phyloP scores from a whole-genome alignment of 2,888 invertebrate species.

The Caenorhabditis zanzibari region DNA sequence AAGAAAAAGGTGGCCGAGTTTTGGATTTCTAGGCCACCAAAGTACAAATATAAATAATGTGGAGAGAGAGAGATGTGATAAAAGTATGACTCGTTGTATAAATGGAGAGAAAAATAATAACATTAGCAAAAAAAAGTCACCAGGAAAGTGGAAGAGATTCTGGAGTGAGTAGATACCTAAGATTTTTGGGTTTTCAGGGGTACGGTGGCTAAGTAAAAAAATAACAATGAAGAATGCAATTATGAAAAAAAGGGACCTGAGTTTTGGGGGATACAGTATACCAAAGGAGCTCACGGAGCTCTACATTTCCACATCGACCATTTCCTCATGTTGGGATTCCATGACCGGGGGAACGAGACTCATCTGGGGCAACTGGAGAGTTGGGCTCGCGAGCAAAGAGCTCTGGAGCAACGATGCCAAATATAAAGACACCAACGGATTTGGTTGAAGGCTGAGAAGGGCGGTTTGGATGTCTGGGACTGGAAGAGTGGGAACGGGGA shows the following conservation, averaged over 20 bases:
- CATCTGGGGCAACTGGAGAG: constrained; percentile 35
- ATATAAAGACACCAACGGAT: constrained; percentile 52
- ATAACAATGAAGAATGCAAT: constrained; percentile 16
- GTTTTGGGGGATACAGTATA: not conserved
- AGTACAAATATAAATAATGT: not conserved
- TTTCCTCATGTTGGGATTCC: constrained; percentile 20
- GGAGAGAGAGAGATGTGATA: constrained; percentile 21
- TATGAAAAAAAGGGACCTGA: constrained; percentile 23
- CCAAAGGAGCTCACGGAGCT: no score
- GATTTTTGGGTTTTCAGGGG: constrained; percentile 13
- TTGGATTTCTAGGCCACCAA: not conserved
- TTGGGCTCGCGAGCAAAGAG: constrained; percentile 28
- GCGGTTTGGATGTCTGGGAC: constrained; percentile 49
- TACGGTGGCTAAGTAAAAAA: constrained; percentile 46
- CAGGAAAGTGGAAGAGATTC: constrained; percentile 53
- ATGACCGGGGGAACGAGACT: not conserved
- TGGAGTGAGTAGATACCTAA: constrained; percentile 60
- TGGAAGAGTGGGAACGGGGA: constrained; percentile 13
- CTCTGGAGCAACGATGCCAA: constrained; percentile 55
- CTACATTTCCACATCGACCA: constrained; percentile 60
- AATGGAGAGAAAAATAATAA: constrained; percentile 23
- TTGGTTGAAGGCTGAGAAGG: constrained; percentile 51
- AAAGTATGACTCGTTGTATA: constrained; percentile 52
- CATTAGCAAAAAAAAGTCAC: constrained; percentile 27
- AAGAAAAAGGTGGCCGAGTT: not conserved